These are phyloP conservation scores for Gadopsis marmoratus DNA, from an alignment of 2,797 vertebrate species.

Conservation along the genomic window DNA sequence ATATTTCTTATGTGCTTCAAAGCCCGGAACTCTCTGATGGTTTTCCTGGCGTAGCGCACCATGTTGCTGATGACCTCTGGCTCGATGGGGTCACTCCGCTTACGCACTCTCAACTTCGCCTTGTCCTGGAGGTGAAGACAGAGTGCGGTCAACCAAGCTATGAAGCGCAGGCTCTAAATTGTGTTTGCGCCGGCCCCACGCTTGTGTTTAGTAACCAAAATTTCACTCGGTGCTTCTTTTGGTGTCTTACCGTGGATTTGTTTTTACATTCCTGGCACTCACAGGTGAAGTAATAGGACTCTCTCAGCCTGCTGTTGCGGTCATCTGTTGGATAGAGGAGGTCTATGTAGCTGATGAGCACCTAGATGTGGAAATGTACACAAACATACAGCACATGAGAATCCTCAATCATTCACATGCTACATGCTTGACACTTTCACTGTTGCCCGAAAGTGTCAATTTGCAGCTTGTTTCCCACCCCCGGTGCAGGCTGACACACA, in stretches of 20 bases:
- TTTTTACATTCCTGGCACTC: conserved; percentile 91
- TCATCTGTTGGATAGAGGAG: conserved; percentile 96
- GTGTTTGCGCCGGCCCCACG: neutral
- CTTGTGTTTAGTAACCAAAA: neutral
- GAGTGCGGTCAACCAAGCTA: neutral
- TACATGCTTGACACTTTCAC: neutral
- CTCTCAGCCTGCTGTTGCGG: conserved; percentile 90
- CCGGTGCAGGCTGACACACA: neutral
- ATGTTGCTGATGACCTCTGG: conserved; percentile 87
- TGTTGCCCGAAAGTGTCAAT: neutral
- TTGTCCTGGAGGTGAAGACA: conserved; percentile 86
- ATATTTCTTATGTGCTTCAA: conserved; percentile 94
- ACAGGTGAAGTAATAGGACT: conserved; percentile 94
- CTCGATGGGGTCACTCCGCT: conserved; percentile 83
- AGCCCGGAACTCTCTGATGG: conserved; percentile 92
- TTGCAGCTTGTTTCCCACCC: neutral
- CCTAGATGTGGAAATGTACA: conserved; percentile 74
- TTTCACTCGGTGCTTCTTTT: neutral
- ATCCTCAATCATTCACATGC: neutral
- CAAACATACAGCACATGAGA: conserved; percentile 9
- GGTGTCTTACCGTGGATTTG: conserved; percentile 86
- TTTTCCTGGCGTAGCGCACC: conserved; percentile 90
- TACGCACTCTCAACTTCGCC: conserved; percentile 90
- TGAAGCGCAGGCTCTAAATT: neutral
- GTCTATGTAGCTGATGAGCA: conserved; percentile 98